Conservation (phyloP, 2,797 vertebrate species). For the Distichodus sexfasciatus region DNA sequence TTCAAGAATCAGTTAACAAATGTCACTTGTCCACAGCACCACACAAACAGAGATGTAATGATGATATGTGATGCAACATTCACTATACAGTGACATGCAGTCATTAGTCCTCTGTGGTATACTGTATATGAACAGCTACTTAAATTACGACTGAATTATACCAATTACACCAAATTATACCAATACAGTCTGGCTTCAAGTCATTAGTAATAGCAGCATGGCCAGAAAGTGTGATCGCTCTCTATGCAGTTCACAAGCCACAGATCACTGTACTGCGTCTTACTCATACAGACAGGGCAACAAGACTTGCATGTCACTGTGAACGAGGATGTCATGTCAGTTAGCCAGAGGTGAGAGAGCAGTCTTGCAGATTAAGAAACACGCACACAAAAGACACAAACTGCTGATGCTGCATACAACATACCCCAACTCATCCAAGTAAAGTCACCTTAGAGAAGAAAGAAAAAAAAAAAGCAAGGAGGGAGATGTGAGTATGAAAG, state of each 20-base stretch:
- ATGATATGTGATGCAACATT: not conserved
- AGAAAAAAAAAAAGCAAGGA: constrained; percentile 37
- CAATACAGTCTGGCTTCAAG: constrained; percentile 28
- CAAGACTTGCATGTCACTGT: constrained; percentile 11
- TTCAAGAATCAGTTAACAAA: not conserved
- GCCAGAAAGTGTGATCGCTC: not conserved
- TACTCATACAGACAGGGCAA: constrained; percentile 9
- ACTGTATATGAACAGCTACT: too few species aligned
- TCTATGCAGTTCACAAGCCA: not conserved
- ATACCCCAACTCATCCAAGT: constrained; percentile 72
- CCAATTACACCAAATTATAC: constrained; percentile 1
- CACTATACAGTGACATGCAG: too few species aligned
- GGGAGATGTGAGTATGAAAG: not conserved
- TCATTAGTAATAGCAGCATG: constrained; percentile 11
- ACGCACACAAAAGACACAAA: constrained; percentile 14
- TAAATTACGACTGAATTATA: not conserved
- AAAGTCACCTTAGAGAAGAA: constrained; percentile 53
- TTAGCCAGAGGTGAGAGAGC: constrained; percentile 27
- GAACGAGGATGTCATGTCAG: constrained; percentile 6
- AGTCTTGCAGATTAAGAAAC: constrained; percentile 10
- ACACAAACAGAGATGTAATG: not conserved
- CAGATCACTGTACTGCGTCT: constrained; percentile 7
- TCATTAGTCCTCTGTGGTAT: too few species aligned
- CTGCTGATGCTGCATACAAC: constrained; percentile 45
- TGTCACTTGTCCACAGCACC: not conserved